phyloP scores from a whole-genome alignment of 2,888 invertebrate species.

The Drosophila basisetae region DNA sequence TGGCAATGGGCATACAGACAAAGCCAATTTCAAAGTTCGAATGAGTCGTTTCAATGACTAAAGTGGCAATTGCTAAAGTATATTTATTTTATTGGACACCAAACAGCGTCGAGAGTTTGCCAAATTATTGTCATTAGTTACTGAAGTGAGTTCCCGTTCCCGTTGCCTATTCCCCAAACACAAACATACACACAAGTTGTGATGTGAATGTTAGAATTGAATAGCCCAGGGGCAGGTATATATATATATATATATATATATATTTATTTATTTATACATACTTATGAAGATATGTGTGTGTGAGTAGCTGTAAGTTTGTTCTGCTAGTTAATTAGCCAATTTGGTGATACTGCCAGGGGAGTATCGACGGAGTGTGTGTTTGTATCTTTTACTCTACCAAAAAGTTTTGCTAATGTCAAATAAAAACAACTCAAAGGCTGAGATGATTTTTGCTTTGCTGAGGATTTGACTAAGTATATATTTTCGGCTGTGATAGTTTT shows the following conservation, averaged over 20 bases:
- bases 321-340: constrained; percentile 71
- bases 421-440: constrained; percentile 49
- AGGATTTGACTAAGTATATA: neutral
- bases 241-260: constrained; percentile 7
- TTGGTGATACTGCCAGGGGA: constrained; percentile 50
- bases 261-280: neutral
- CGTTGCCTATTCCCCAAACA: neutral
- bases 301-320: constrained; percentile 23
- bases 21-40: constrained; percentile 54
- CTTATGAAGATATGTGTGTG: constrained; percentile 4
- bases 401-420: constrained; percentile 65
- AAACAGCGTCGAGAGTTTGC: constrained; percentile 66
- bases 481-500: constrained; percentile 15
- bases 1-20: constrained; percentile 42
- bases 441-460: constrained; percentile 41
- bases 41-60: constrained; percentile 64
- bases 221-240: constrained; percentile 49
- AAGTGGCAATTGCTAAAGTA: constrained; percentile 65
- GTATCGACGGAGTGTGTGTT: constrained; percentile 7
- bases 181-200: constrained; percentile 20
- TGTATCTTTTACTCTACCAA: constrained; percentile 7
- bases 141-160: constrained; percentile 49
- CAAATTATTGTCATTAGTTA: constrained; percentile 79
- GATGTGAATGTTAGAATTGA: constrained; percentile 34
- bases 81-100: constrained; percentile 74